Evolutionary conservation across 2,797 vertebrate genomes (phyloP).

Genomic region (Salarias fasciatus): DNA sequence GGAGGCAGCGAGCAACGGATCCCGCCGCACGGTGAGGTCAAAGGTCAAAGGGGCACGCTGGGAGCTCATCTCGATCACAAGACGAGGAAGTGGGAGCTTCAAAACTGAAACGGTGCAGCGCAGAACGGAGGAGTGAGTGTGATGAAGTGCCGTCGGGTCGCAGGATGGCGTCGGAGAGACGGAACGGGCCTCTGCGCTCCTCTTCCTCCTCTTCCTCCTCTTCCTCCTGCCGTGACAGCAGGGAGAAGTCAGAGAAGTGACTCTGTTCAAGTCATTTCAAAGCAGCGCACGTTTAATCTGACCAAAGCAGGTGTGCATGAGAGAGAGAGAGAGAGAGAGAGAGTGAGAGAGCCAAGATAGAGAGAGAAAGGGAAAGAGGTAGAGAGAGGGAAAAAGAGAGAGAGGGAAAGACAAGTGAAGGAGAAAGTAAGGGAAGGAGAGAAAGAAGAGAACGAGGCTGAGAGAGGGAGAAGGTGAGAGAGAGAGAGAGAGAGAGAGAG

Average conservation of each 20-base stretch:
- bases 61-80: neutral
- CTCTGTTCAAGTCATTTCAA: conserved; percentile 48
- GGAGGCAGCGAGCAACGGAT: neutral
- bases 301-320: conserved; percentile 43
- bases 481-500: neutral
- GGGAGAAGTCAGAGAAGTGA: conserved; percentile 24
- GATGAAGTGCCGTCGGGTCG: too few relatives aligned
- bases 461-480: neutral
- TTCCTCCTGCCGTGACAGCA: conserved; percentile 15
- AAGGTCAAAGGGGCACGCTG: conserved; percentile 16
- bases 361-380: conserved; percentile 1
- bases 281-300: conserved; percentile 54
- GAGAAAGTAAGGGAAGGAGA: neutral
- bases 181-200: conserved; percentile 4
- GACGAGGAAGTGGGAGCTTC: too few relatives aligned
- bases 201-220: conserved; percentile 4
- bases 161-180: neutral
- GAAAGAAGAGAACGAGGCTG: too few relatives aligned
- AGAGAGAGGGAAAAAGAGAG: conserved; percentile 1
- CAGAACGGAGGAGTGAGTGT: too few relatives aligned
- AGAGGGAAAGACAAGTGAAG: too few relatives aligned
- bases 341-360: neutral
- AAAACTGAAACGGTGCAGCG: too few relatives aligned
- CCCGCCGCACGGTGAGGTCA: conserved; percentile 25
- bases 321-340: neutral